A percentile compares a stretch with the other conserved stretches of the same genome.
Evolutionary conservation across 2,797 vertebrate genomes (phyloP).

Genomic region (Scolopax rusticola): DNA sequence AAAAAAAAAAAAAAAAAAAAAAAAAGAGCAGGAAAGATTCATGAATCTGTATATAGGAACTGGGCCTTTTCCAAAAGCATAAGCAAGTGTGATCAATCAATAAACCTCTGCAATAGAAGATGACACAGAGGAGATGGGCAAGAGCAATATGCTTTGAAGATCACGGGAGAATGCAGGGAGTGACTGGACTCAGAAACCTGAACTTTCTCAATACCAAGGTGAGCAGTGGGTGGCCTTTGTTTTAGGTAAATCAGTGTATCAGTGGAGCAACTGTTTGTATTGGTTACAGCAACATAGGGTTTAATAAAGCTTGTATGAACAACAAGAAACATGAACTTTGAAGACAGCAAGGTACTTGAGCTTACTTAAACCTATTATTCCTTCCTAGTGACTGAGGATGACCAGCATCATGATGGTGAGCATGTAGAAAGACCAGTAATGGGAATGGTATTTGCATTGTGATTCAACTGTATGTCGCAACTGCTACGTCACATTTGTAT

Average conservation of each 20-base stretch:
- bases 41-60: background rate
- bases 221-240: background rate
- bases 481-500: background rate
- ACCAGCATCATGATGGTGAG: background rate
- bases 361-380: background rate
- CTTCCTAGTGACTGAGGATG: background rate
- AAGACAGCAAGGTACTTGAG: background rate
- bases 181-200: background rate
- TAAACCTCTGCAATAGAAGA: background rate
- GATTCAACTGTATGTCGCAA: background rate
- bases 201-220: background rate
- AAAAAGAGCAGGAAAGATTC: background rate
- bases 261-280: background rate
- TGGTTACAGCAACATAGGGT: background rate
- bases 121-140: background rate
- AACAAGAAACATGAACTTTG: background rate
- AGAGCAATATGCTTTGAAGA: background rate
- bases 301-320: background rate
- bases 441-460: background rate
- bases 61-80: background rate
- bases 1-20: background rate
- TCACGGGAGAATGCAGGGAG: background rate
- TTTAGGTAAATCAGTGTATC: background rate
- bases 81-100: fast-evolving
- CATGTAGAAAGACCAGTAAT: fast-evolving